These are phyloP conservation scores for Ramphastos sulfuratus DNA, from an alignment of 2,113 vertebrate species.

Conservation along the genomic window DNA sequence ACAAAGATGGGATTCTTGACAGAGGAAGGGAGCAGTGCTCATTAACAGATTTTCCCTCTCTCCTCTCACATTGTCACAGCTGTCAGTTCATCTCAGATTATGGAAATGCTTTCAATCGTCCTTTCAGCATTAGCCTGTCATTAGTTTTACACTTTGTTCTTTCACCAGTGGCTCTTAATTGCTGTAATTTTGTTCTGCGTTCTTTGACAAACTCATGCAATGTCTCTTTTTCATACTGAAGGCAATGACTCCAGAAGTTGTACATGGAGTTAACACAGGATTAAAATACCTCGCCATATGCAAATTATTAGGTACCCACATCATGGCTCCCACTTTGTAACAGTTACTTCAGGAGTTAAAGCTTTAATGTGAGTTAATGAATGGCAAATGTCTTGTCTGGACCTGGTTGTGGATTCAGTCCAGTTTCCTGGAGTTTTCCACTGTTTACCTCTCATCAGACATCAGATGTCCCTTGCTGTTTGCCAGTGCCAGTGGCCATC, in stretches of 20 bases:
- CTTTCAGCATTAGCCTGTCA: background rate
- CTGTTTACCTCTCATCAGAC: background rate
- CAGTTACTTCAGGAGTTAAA: background rate
- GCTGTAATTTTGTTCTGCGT: background rate
- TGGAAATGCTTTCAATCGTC: background rate
- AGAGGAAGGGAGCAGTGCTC: background rate
- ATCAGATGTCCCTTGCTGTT: background rate
- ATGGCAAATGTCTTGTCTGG: background rate
- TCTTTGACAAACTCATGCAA: background rate
- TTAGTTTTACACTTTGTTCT: background rate
- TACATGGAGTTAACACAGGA: background rate
- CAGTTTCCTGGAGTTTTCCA: background rate
- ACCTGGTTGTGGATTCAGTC: background rate
- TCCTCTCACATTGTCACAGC: background rate
- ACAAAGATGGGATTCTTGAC: background rate
- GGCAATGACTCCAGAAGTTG: background rate
- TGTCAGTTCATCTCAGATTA: slow-evolving; percentile 8
- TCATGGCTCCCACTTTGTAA: background rate
- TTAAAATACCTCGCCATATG: background rate
- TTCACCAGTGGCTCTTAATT: background rate
- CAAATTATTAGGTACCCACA: background rate
- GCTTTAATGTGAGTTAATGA: background rate
- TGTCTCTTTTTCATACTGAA: background rate
- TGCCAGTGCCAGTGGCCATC: background rate
- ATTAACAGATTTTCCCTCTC: background rate